phyloP scores from a whole-genome alignment of 2,797 vertebrate species.

The Podarcis lilfordi region DNA sequence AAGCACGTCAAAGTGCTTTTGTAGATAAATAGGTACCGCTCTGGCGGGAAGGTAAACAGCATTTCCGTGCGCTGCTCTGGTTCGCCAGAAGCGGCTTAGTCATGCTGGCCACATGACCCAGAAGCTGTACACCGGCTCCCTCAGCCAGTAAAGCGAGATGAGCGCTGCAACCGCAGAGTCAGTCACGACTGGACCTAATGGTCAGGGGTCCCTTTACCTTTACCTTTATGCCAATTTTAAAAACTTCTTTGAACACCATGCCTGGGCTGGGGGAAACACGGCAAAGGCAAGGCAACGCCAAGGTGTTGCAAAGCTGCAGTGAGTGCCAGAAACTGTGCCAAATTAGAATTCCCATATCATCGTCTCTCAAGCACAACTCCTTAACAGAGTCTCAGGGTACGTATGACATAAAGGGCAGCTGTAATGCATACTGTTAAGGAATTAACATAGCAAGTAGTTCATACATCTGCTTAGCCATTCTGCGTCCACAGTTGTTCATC shows the following conservation, averaged over 20 bases:
- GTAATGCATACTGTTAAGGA: conserved; percentile 14
- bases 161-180: no score
- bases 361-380: conserved; percentile 11
- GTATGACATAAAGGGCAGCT: conserved; percentile 2
- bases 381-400: not conserved
- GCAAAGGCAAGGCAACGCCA: not conserved
- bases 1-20: no score
- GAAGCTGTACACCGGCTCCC: no score
- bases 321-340: not conserved
- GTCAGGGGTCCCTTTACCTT: no score
- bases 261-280: not conserved
- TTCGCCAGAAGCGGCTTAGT: no score
- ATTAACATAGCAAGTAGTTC: conserved; percentile 14
- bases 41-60: no score
- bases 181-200: no score
- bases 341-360: conserved; percentile 15
- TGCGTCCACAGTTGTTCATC: not conserved
- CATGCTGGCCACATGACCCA: no score
- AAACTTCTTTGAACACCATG: not conserved
- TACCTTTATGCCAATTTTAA: no score
- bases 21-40: no score
- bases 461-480: not conserved
- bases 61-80: no score
- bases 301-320: not conserved
- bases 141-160: no score